A percentile compares a stretch with the other conserved stretches of the same genome.
Evolutionary conservation across 2,888 invertebrate genomes (phyloP).

Genomic region (Atethmia centrago): DNA sequence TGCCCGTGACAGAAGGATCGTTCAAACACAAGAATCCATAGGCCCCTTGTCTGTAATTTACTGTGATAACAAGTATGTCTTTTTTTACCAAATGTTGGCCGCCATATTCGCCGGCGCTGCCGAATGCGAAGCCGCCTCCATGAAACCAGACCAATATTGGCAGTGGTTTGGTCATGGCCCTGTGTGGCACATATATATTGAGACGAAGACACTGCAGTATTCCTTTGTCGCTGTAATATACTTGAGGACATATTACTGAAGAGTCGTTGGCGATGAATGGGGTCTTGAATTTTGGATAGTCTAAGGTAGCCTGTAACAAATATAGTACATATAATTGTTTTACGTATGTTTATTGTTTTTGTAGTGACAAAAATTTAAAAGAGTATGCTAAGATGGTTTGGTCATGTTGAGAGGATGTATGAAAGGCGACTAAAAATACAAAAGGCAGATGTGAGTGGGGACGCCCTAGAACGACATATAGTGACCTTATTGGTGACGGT

Average conservation of each 20-base stretch:
- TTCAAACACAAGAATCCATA: slow-evolving; percentile 83
- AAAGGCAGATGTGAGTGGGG: no score
- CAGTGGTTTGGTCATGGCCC: slow-evolving; percentile 54
- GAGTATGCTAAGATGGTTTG: no score
- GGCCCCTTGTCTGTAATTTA: slow-evolving; percentile 80
- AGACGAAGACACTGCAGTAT: slow-evolving; percentile 73
- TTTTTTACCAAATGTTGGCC: slow-evolving; percentile 74
- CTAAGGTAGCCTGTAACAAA: slow-evolving; percentile 69
- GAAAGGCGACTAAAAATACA: no score
- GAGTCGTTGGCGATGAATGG: slow-evolving; percentile 75
- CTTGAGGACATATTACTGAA: slow-evolving; percentile 74
- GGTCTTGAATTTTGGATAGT: slow-evolving; percentile 68
- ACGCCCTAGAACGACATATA: no score
- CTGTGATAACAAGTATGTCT: slow-evolving; percentile 73
- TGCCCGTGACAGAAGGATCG: slow-evolving; percentile 73
- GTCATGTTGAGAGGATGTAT: no score
- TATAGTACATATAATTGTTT: not conserved
- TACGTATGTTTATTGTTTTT: no score
- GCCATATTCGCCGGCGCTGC: slow-evolving; percentile 76
- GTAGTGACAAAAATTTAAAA: no score
- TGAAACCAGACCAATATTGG: slow-evolving; percentile 84
- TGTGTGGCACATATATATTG: slow-evolving; percentile 73
- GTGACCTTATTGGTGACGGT: no score
- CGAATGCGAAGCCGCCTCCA: slow-evolving; percentile 79
- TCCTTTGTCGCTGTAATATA: slow-evolving; percentile 61